These are phyloP conservation scores for Sipha maydis DNA, from an alignment of 2,888 invertebrate genomes.

Conservation along the genomic window DNA sequence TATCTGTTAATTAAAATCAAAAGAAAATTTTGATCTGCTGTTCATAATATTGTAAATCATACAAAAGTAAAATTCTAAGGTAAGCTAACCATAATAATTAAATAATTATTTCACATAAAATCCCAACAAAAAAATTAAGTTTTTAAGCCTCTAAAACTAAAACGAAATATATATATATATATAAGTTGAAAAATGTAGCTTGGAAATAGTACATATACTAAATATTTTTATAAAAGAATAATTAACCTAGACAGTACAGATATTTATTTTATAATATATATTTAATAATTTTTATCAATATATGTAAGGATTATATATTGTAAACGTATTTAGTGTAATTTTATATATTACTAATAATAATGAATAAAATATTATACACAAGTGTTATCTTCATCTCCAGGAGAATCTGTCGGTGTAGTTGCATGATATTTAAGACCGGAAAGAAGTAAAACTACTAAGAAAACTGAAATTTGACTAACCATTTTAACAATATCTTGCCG, in stretches of 20 bases:
- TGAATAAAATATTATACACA: neutral
- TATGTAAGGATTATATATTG: neutral
- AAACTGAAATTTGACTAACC: neutral
- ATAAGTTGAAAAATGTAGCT: too few species aligned
- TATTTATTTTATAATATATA: too few species aligned
- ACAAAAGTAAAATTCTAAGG: too few species aligned
- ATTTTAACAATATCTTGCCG: neutral
- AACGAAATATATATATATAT: too few species aligned
- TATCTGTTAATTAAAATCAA: neutral
- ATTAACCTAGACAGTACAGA: too few species aligned
- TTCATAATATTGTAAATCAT: too few species aligned
- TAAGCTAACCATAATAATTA: too few species aligned
- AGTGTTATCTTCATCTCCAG: neutral
- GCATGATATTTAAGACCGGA: neutral
- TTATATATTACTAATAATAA: neutral
- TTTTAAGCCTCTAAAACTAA: too few species aligned
- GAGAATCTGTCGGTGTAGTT: rapidly evolving
- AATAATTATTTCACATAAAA: too few species aligned
- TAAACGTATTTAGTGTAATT: neutral
- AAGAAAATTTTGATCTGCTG: neutral
- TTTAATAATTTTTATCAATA: neutral
- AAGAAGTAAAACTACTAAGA: neutral
- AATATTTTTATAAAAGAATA: too few species aligned
- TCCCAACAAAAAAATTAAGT: too few species aligned
- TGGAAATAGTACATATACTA: too few species aligned